Percentiles rank a stretch among this genome's conserved stretches.
Evolutionary conservation across 2,888 invertebrate species (phyloP).

Genomic region (Chesias legatella): DNA sequence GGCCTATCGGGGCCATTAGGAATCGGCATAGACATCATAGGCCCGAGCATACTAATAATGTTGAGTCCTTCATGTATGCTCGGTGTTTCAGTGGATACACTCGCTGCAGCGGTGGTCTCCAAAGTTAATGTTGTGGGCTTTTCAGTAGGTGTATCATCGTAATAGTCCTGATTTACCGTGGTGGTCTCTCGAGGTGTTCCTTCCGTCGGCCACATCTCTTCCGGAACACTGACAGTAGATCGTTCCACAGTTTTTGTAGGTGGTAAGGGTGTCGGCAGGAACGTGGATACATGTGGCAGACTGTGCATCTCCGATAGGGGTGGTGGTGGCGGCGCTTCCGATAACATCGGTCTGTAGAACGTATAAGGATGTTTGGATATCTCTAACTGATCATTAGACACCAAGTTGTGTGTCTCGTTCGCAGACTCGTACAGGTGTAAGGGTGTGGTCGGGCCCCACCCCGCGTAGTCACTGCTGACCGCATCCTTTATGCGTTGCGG

Average conservation of each 20-base stretch:
- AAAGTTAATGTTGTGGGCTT: conserved; percentile 34
- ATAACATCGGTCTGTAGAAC: conserved; percentile 64
- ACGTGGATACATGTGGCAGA: conserved; percentile 43
- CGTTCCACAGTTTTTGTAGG: conserved; percentile 32
- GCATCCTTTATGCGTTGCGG: conserved; percentile 42
- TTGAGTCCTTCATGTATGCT: conserved; percentile 39
- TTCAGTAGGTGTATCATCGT: conserved; percentile 50
- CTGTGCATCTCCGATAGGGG: conserved; percentile 44
- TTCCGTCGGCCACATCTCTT: conserved; percentile 41
- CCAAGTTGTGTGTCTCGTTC: conserved; percentile 67
- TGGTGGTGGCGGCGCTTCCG: conserved; percentile 59
- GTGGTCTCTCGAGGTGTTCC: conserved; percentile 41
- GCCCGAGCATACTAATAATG: conserved; percentile 62
- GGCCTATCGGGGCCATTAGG: conserved; percentile 59
- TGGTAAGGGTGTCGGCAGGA: conserved; percentile 59
- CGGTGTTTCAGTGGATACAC: conserved; percentile 25
- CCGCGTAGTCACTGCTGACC: conserved; percentile 71
- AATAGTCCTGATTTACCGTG: conserved; percentile 41
- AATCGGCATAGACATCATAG: conserved; percentile 74
- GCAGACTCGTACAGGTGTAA: conserved; percentile 45
- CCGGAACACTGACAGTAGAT: conserved; percentile 12
- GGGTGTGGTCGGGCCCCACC: conserved; percentile 74
- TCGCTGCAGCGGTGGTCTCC: conserved; percentile 36
- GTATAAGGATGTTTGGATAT: conserved; percentile 50
- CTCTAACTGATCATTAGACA: conserved; percentile 52